Conservation (phyloP, 2,113 vertebrate species). For the Campylomormyrus tamandua region DNA sequence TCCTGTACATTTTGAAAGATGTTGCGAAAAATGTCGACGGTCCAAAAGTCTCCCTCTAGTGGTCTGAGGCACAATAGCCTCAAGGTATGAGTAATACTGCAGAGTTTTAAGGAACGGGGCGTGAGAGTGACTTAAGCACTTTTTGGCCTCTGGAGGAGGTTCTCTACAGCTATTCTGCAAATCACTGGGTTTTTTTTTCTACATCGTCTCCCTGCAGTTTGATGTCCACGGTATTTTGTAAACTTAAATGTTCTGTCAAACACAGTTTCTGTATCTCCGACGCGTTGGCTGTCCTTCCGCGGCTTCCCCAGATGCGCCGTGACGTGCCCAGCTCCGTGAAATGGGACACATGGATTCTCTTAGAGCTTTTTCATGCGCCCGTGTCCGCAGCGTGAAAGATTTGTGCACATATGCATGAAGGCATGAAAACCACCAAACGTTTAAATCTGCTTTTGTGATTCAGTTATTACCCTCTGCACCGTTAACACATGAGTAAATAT, state of each 20-base stretch:
- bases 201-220: not conserved
- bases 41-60: not conserved
- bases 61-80: not conserved
- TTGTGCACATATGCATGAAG: not conserved
- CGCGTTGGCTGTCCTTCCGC: not conserved
- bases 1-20: not conserved
- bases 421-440: conserved; percentile 6
- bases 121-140: not conserved
- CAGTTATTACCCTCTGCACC: conserved; percentile 3
- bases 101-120: not conserved
- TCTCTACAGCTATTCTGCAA: not conserved
- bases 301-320: not conserved
- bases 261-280: not conserved
- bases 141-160: not conserved
- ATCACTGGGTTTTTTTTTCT: conserved; percentile 2
- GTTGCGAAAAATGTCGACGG: not conserved
- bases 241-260: not conserved
- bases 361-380: not conserved
- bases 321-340: not conserved
- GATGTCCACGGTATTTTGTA: conserved; percentile 7
- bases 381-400: not conserved
- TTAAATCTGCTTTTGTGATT: conserved; percentile 9
- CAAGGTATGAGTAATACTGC: not conserved
- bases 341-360: conserved; percentile 4
- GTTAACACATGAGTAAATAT: not conserved